Base-by-base conservation (phyloP, 1,140 invertebrate species). In the Atta texana region DNA sequence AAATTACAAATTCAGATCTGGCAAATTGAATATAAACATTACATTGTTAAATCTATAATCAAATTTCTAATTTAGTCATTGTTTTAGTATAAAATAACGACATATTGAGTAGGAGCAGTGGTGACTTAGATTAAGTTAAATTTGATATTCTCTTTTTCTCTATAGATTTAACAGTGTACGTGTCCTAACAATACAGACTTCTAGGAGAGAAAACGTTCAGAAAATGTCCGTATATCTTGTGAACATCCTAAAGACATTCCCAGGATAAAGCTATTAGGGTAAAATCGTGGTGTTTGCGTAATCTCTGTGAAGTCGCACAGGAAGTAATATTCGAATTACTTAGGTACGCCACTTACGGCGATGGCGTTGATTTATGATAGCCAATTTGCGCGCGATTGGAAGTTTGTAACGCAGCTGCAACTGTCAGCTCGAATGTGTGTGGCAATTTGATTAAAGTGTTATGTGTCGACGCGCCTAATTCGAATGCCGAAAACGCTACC, bases 391-490 rank as follows among this genome's bases (percentile, higher is more conserved):
- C 71, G 24, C 10, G 16, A 61, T 75, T 61, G 85, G 86, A 78
- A 71, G 78, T 81, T 81, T 59, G 51, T 57, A 71, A 31, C 31
- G 66, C 51, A 78, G 31, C 28, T 39, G 51, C 34, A 75, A 75
- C 21, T 57, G 78, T n/a, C 66, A 24, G 66, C 34, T 12, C 53
- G 34, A 21, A 14, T 44, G 53, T 28, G 21, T 18, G 78, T 18
- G 14, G 64, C 51, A 24, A 91, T 89, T 88, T 81, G 87, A 88
- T 88, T 88, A 87, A 39, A 53, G 28, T 61, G 31, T 75, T 69
- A 69, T 18, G 77, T 75, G 69, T 88, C 87, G 86, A 88, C 80
- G 69, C 69, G 87, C 57, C 87, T 88, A 88, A 88, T 87, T 87
- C 57, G 44, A 1, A 51, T 66, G 55, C 12, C 51, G 87, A 55